Base-by-base conservation (phyloP, 2,888 invertebrate genomes). In the Acanthococcus lagerstroemiae region DNA sequence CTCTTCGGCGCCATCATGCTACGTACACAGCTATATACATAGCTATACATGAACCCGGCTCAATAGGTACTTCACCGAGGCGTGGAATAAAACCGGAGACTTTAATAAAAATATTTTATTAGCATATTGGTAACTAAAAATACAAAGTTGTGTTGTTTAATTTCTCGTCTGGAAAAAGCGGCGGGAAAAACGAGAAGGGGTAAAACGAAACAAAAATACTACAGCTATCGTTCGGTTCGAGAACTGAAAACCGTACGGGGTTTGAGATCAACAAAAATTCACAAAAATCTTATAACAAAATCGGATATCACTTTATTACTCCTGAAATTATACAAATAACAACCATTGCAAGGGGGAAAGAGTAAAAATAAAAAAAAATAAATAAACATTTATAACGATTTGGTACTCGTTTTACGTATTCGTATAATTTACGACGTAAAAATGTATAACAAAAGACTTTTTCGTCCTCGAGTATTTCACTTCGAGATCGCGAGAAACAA, bases 71-170 rank as follows among this genome's bases (percentile, higher is more conserved):
- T n/a, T n/a, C n/a, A n/a, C n/a, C n/a, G n/a, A n/a, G n/a, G n/a
- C n/a, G n/a, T n/a, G n/a, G n/a, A n/a, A n/a, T n/a, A n/a, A n/a
- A n/a, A n/a, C n/a, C n/a, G n/a, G n/a, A n/a, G 15, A 7, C 6
- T 52, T 19, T 52, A 52, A 52, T 22, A 52, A 52, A 52, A 52
- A 52, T 22, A 52, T 52, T 52, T 52, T 52, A 24, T 52, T 52
- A 52, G 52, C 52, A 15, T 24, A 22, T 52, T 52, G 52, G 52
- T 52, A 52, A 52, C 52, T 52, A 52, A 52, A 37, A 52, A 52
- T 52, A 52, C 52, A 52, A 52, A 52, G 52, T 52, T 52, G 21
- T 22, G 21, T 48, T 48, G 15, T 37, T 45, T 45, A 22, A 37
- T 37, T 9, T 37, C 37, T 15, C 37, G 37, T 15, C 37, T 37